phyloP scores from a whole-genome alignment of 2,797 vertebrate genomes.

The Manis javanica region DNA sequence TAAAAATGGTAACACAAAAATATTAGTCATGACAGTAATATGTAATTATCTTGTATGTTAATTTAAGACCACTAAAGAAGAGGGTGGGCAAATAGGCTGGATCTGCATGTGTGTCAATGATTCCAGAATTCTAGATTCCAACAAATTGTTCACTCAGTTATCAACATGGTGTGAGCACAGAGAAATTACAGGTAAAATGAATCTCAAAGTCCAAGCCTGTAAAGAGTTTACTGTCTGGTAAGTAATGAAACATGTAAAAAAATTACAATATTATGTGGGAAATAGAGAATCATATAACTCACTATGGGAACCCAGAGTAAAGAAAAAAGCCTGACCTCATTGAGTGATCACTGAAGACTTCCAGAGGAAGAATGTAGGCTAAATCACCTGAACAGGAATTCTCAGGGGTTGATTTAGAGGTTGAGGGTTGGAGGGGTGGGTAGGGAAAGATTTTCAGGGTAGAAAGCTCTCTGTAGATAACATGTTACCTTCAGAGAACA shows the following conservation, averaged over 20 bases:
- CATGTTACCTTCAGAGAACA: neutral
- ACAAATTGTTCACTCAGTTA: constrained; percentile 36
- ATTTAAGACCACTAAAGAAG: constrained; percentile 46
- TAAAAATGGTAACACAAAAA: constrained; percentile 44
- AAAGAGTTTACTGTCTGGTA: neutral
- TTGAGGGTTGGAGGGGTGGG: neutral
- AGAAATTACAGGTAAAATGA: neutral
- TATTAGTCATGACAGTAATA: constrained; percentile 10
- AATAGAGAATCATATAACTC: neutral
- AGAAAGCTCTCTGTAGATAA: neutral
- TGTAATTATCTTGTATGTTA: constrained; percentile 28
- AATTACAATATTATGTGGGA: neutral
- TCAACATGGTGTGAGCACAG: neutral
- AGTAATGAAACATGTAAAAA: constrained; percentile 45
- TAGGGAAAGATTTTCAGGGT: neutral
- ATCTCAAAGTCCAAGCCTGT: neutral
- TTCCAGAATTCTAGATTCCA: constrained; percentile 8
- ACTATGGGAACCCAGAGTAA: neutral
- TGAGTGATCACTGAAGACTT: neutral
- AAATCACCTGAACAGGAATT: neutral
- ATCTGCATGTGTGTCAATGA: neutral
- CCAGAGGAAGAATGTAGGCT: neutral
- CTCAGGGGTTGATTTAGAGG: neutral
- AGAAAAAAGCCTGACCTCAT: neutral
- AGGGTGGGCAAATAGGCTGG: neutral